These are phyloP conservation scores for Poeciliopsis infans DNA, from an alignment of 2,797 vertebrate species.

Conservation along the genomic window DNA sequence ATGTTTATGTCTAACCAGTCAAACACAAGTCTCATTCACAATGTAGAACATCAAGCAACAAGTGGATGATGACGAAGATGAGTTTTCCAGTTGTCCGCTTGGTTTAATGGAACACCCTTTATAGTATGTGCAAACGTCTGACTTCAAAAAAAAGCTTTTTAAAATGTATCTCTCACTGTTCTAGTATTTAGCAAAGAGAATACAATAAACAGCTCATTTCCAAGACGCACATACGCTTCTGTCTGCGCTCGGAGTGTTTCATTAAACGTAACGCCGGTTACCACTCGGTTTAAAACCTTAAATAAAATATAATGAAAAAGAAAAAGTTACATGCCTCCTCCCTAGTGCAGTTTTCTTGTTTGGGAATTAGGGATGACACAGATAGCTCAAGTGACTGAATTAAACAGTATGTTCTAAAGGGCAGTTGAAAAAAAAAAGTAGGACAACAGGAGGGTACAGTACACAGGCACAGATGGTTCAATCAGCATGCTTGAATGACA, in stretches of 20 bases:
- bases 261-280: neutral
- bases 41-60: neutral
- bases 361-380: conserved; percentile 10
- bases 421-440: conserved; percentile 14
- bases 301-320: neutral
- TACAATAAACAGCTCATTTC: neutral
- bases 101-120: neutral
- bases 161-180: neutral
- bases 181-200: neutral
- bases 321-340: neutral
- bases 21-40: neutral
- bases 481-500: conserved; percentile 38
- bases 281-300: neutral
- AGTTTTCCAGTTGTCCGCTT: neutral
- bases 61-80: neutral
- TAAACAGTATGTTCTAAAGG: conserved; percentile 19
- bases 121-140: neutral
- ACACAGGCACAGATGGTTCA: conserved; percentile 41
- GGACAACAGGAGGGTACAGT: conserved; percentile 33
- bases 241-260: neutral
- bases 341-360: conserved; percentile 5
- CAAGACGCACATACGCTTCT: neutral
- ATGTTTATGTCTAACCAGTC: neutral
- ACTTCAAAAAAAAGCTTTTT: neutral
- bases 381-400: conserved; percentile 10